Evolutionary conservation across 2,797 vertebrate genomes (phyloP), one percentile per base, ranked within the genome.

Genomic region (Pangasius krempfi): DNA sequence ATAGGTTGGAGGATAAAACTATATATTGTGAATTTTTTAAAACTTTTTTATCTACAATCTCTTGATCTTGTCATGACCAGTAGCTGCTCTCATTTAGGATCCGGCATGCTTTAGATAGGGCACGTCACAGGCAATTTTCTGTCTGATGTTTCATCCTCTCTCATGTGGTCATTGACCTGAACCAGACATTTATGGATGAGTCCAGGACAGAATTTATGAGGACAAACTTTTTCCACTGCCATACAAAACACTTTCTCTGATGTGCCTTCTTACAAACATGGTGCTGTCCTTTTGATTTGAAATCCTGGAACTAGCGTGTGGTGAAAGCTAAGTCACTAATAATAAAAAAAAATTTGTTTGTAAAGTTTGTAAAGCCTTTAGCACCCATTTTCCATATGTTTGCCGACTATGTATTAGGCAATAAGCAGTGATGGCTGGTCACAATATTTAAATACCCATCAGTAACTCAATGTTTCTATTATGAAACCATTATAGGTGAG

Each of bases 121-220:
- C 80, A 64, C 16, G 80, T 83, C 80, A 62, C 37, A 84, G 37
- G 37, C 58, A 83, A 64, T n/a, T 44, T 83, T 83, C 25, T 66
- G 20, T 83, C 56, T 62, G 58, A 83, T 47, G 40, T 83, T 44
- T 83, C 37, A 62, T 83, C 58, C 80, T 83, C 6, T 64, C 56
- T 64, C 58, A 83, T 83, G 80, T 64, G 58, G 25, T 64, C 80
- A 83, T 18, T 83, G 81, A 64, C 58, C 58, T 64, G 81, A 47
- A 83, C 40, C 40, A 47, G 60, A 64, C 60, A 47, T 83, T 64
- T 64, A 83, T 83, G 10, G 60, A 83, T 83, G 58, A 50, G 20
- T 2, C 58, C 20, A 12, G 58, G 81, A 83, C 7, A 83, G 56
- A 47, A 47, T 30, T 64, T 47, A 64, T 44, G 81, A 83, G 81